A percentile compares a stretch with the other conserved stretches of the same genome.
phyloP scores from a whole-genome alignment of 2,797 vertebrate genomes.

The Odontamblyopus lacepedii region DNA sequence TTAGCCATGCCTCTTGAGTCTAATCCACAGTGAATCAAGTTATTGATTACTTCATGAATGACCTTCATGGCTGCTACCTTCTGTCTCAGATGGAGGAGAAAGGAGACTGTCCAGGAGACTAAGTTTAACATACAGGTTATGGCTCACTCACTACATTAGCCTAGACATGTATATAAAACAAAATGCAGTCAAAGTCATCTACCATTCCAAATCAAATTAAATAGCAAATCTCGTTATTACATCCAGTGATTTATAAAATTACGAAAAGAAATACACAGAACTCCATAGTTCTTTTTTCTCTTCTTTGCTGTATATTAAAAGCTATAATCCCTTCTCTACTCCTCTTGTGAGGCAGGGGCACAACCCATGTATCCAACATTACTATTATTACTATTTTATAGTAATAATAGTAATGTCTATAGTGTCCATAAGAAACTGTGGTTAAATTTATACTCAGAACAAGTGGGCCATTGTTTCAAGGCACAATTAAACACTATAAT shows the following conservation, averaged over 20 bases:
- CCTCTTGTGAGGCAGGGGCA: no score
- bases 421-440: slow-evolving; percentile 14
- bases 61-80: slow-evolving; percentile 66
- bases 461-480: slow-evolving; percentile 57
- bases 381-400: no score
- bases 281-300: no score
- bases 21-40: slow-evolving; percentile 34
- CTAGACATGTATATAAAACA: not conserved
- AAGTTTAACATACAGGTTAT: not conserved
- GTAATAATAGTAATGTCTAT: no score
- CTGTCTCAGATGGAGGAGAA: slow-evolving; percentile 29
- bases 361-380: no score
- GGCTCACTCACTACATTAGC: not conserved
- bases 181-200: not conserved
- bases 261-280: no score
- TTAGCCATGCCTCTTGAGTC: slow-evolving; percentile 26
- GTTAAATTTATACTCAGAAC: slow-evolving; percentile 56
- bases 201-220: no score
- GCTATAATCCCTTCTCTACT: no score
- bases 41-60: slow-evolving; percentile 63
- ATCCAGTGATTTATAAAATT: no score
- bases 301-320: no score
- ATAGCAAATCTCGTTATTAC: no score
- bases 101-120: slow-evolving; percentile 6
- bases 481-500: slow-evolving; percentile 50